Evolutionary conservation across 30 jellyfish, hydroid and myxozoan genomes (phyloP), one percentile per base, ranked within the genome.

Genomic region (Turritopsis rubra): DNA sequence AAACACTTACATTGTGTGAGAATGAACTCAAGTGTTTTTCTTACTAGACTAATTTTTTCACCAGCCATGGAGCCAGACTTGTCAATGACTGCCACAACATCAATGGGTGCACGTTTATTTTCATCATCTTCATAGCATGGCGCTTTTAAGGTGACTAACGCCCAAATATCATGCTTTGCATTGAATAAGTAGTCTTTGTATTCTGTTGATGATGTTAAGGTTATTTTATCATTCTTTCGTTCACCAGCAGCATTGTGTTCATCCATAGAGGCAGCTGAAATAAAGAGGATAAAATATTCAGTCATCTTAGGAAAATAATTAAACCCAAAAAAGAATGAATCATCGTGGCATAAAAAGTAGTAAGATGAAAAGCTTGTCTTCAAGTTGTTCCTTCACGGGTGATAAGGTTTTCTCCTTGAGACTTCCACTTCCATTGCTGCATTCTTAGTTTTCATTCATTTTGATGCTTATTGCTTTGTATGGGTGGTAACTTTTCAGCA

Each of bases 1-100:
- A 41, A 41, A 13, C 24, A 83, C 91, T 80, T 66, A 90, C 97
- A 74, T 72, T 85, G 97, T 52, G 88, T 79, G 18, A 90, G 65
- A 54, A 90, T 86, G 80, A 90, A 90, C 70, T 85, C 95, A 82
- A 90, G 70, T 1, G 97, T 90, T 66, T 74, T 82, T 68, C 86
- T 90, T 75, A 90, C 97, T 65, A 86, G 97, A 25, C 65, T 65
- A 13, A 90, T 83, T 83, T 90, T 90, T 28, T 65, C 72, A n/a
- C 97, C 97, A 73, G 85, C 24, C 97, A 90, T 90, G 31, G 97
- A 90, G 71, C 97, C 97, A 28, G 97, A 90, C 73, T 85, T 90
- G 83, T 90, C 97, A 29, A 90, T 90, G 75, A 90, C 97, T 31
- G 95, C 97, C 81, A 90, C 95, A 72, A 90, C 18, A 52, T 90